Conservation (phyloP, 2,797 vertebrate species). For the Phoxinus dragarum region DNA sequence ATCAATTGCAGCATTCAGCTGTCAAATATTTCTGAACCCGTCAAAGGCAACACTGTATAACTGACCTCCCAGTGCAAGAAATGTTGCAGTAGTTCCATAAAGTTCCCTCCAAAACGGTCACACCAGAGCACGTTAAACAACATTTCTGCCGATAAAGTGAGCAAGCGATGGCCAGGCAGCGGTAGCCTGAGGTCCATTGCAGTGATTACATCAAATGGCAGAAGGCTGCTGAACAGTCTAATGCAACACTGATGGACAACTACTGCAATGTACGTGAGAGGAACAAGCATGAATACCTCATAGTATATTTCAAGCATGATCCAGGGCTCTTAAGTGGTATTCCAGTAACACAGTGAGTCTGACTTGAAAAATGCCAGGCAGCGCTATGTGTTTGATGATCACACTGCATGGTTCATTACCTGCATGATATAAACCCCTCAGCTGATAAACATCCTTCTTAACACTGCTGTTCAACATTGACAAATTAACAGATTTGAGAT, state of each 20-base stretch:
- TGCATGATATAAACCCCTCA: conserved; percentile 63
- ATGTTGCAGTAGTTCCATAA: neutral
- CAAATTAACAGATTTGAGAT: conserved; percentile 53
- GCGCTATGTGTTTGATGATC: conserved; percentile 60
- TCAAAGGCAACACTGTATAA: neutral
- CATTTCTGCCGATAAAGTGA: conserved; percentile 13
- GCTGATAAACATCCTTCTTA: conserved; percentile 59
- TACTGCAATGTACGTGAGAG: conserved; percentile 13
- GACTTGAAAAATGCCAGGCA: conserved; percentile 58
- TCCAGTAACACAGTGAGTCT: conserved; percentile 40
- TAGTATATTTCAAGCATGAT: conserved; percentile 55
- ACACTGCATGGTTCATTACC: conserved; percentile 67
- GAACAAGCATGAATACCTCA: conserved; percentile 13
- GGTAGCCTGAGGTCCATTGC: conserved; percentile 22
- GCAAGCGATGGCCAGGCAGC: conserved; percentile 2
- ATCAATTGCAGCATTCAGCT: neutral
- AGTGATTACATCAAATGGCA: conserved; percentile 34
- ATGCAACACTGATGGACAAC: conserved; percentile 28
- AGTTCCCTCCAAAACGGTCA: conserved; percentile 2
- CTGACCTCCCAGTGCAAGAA: neutral
- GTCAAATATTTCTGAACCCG: neutral
- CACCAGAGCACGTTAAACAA: neutral
- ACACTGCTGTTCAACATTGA: conserved; percentile 53
- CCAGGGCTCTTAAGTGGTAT: conserved; percentile 41
- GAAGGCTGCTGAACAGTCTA: conserved; percentile 14